Percentiles rank a stretch among this genome's conserved stretches.
phyloP scores from a whole-genome alignment of 30 jellyfish, hydroid and myxozoan species.

The Hydra vulgaris region DNA sequence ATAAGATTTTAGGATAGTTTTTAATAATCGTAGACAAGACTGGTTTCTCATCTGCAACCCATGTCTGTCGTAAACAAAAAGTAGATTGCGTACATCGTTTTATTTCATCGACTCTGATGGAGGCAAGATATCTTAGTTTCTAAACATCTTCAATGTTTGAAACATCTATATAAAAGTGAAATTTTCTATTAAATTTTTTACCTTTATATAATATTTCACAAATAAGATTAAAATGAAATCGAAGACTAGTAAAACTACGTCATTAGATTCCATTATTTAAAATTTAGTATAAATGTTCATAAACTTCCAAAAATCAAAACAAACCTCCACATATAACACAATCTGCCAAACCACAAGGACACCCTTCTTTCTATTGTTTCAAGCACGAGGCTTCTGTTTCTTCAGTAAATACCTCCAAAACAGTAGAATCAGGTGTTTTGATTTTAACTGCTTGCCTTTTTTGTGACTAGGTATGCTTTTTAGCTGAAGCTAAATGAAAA shows the following conservation, averaged over 20 bases:
- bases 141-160: neutral
- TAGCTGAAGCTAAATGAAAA: neutral
- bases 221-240: no score
- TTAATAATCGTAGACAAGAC: neutral
- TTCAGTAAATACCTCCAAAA: no score
- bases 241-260: neutral
- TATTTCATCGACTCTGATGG: neutral
- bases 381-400: neutral
- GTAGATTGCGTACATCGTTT: neutral
- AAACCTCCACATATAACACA: neutral
- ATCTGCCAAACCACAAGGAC: neutral
- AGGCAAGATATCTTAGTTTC: neutral
- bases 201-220: neutral
- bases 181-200: no score
- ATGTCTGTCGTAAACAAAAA: neutral
- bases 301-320: neutral
- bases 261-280: neutral
- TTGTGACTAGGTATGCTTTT: neutral
- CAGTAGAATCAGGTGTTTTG: no score
- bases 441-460: neutral
- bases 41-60: neutral
- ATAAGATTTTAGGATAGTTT: neutral
- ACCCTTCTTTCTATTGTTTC: neutral
- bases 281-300: neutral
- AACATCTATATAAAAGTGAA: neutral